Evolutionary conservation across 2,113 vertebrate genomes (phyloP).

Genomic region (Muscicapa adusta): DNA sequence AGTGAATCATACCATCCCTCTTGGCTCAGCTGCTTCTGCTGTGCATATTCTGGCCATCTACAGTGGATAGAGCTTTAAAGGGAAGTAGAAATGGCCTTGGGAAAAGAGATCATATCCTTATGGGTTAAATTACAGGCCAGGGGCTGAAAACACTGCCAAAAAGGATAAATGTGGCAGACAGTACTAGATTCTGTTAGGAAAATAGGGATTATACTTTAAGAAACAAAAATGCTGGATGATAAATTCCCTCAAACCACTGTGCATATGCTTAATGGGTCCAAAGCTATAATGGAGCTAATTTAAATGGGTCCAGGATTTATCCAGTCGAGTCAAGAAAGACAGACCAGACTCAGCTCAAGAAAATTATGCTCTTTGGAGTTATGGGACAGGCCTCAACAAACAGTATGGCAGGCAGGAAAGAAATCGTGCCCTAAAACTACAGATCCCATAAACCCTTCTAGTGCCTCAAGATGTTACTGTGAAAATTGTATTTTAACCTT

Average conservation of each 20-base stretch:
- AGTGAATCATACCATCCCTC: neutral
- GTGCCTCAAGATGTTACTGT: neutral
- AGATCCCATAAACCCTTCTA: neutral
- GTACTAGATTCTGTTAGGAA: neutral
- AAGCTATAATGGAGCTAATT: neutral
- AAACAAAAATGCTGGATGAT: neutral
- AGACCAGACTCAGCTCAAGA: neutral
- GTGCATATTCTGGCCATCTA: neutral
- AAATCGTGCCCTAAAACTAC: neutral
- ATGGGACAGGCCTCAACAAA: neutral
- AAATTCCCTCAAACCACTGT: neutral
- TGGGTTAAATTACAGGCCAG: neutral
- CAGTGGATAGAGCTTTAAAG: neutral
- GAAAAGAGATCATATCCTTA: neutral
- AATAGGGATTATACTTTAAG: neutral
- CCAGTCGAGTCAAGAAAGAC: neutral
- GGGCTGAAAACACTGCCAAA: neutral
- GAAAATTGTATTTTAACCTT: neutral
- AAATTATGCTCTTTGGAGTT: neutral
- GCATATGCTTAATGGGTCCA: neutral
- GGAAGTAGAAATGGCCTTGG: neutral
- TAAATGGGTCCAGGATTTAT: neutral
- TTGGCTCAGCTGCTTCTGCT: neutral
- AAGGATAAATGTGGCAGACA: neutral
- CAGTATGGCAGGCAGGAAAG: neutral